phyloP scores from a whole-genome alignment of 2,113 vertebrate genomes.

The Sialia sialis region DNA sequence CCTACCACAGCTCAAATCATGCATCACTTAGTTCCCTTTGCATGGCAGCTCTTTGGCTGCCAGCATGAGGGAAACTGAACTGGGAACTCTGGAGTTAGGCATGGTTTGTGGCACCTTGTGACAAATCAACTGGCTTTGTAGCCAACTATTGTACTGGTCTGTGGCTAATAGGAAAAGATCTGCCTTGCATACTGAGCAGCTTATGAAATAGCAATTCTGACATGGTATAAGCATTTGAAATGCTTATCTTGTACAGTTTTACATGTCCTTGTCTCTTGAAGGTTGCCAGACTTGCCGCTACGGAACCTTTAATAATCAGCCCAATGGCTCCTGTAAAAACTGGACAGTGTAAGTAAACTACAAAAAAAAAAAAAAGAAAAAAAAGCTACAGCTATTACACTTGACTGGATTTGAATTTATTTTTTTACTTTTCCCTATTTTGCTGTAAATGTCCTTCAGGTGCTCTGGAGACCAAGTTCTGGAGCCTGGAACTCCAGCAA shows the following conservation, averaged over 20 bases:
- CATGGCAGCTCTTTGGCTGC: neutral
- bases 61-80: neutral
- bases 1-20: fast-evolving
- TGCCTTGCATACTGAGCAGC: neutral
- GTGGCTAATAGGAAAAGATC: neutral
- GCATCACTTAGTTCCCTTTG: neutral
- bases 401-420: neutral
- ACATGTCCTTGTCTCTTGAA: neutral
- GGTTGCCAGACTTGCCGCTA: slow-evolving; percentile 37
- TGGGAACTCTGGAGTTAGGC: neutral
- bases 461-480: slow-evolving; percentile 51
- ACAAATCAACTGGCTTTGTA: neutral
- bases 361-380: neutral
- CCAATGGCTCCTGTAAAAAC: slow-evolving; percentile 34
- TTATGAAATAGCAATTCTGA: neutral
- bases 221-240: neutral
- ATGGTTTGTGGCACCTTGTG: neutral
- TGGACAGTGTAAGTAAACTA: slow-evolving; percentile 62
- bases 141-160: fast-evolving
- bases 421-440: neutral
- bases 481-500: slow-evolving; percentile 48
- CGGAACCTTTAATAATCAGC: slow-evolving; percentile 55
- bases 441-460: slow-evolving; percentile 21
- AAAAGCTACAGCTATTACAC: neutral
- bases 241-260: neutral